These are phyloP conservation scores for Nemotelus nigrinus DNA, from an alignment of 2,888 invertebrate species.

Conservation along the genomic window DNA sequence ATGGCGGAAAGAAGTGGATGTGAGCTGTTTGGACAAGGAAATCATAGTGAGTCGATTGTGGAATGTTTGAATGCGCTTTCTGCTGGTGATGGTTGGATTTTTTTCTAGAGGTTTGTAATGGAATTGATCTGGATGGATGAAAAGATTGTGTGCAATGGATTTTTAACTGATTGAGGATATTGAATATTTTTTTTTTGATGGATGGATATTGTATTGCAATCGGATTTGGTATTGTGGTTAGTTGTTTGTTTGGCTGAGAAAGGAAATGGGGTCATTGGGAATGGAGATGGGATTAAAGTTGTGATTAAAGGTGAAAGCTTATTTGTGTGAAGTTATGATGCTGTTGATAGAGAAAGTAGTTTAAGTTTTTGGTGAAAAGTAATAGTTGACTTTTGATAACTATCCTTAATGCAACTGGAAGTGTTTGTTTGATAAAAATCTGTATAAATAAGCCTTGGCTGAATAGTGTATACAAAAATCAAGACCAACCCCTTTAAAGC, in stretches of 20 bases:
- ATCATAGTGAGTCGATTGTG: neutral
- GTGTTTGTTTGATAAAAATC: too few relatives aligned
- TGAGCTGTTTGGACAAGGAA: too few relatives aligned
- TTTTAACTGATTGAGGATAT: conserved; percentile 27
- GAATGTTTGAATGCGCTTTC: conserved; percentile 3
- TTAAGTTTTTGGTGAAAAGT: too few relatives aligned
- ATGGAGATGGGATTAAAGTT: neutral
- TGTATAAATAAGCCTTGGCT: too few relatives aligned
- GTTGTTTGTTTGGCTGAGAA: neutral
- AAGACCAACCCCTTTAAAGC: too few relatives aligned
- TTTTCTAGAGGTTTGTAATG: neutral
- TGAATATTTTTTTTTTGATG: conserved; percentile 31
- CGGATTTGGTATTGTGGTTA: neutral
- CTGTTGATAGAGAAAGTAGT: too few relatives aligned
- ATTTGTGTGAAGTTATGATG: neutral
- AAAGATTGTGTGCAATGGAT: conserved; percentile 13
- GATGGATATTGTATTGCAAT: conserved; percentile 34
- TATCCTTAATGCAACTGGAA: too few relatives aligned
- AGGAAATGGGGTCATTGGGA: neutral
- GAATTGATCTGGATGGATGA: neutral
- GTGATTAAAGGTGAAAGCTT: neutral
- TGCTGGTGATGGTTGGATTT: neutral
- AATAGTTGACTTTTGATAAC: too few relatives aligned
- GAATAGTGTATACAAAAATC: too few relatives aligned
- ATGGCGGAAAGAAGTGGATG: too few relatives aligned